Percentiles rank a stretch among this genome's conserved stretches.
Evolutionary conservation across 2,113 vertebrate species (phyloP).

Genomic region (Myanophis thanlyinensis): DNA sequence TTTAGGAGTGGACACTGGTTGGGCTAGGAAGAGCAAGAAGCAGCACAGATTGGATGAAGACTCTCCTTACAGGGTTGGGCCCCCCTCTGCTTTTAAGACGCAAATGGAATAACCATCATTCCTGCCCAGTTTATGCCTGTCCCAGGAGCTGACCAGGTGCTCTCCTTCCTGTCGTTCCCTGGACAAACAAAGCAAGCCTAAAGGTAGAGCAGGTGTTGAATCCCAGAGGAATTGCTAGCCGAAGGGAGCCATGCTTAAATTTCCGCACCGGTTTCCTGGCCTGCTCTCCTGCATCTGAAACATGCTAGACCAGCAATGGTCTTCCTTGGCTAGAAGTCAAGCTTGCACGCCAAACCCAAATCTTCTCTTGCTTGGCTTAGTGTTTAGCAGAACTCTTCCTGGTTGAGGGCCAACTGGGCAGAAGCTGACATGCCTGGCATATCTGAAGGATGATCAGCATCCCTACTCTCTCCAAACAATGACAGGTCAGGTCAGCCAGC

Average conservation of each 20-base stretch:
- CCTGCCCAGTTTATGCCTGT: background rate
- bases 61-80: too few species aligned
- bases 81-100: background rate
- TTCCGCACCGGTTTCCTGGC: fast-evolving
- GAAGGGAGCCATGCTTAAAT: fast-evolving
- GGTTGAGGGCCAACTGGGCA: too few species aligned
- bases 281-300: background rate
- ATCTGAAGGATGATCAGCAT: background rate
- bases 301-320: background rate
- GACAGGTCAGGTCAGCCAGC: background rate
- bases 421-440: background rate
- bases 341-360: background rate
- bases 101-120: background rate
- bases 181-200: background rate
- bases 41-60: background rate
- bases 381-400: fast-evolving
- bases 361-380: fast-evolving
- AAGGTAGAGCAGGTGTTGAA: background rate
- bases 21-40: background rate
- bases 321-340: background rate
- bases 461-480: background rate
- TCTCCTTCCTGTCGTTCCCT: background rate
- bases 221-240: background rate
- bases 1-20: too few species aligned
- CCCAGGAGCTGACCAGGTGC: background rate